Percentiles rank a stretch among this genome's conserved stretches.
These are phyloP conservation scores for Tarsius wallacei DNA, from an alignment of 2,797 vertebrate genomes.

Conservation along the genomic window DNA sequence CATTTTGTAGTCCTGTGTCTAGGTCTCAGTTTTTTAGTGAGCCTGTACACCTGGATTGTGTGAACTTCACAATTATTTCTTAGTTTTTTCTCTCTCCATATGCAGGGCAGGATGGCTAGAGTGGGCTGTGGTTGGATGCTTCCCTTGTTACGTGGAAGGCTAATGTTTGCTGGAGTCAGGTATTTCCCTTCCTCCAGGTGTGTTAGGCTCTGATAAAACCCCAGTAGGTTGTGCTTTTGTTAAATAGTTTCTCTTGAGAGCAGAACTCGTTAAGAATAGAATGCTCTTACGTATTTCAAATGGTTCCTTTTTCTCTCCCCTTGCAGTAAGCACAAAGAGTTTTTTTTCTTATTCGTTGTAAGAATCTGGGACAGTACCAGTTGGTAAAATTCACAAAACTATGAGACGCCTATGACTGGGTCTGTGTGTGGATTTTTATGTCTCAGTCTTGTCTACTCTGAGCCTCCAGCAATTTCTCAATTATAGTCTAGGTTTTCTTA, in stretches of 20 bases:
- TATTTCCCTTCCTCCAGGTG: background rate
- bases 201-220: background rate
- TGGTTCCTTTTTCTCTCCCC: background rate
- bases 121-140: background rate
- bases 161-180: background rate
- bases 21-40: background rate
- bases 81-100: background rate
- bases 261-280: background rate
- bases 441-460: background rate
- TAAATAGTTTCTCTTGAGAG: background rate
- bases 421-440: background rate
- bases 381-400: background rate
- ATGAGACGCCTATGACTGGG: background rate
- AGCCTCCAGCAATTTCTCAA: background rate
- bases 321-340: no score
- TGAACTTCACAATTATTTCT: background rate
- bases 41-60: background rate
- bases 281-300: background rate
- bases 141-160: background rate
- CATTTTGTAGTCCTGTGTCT: background rate
- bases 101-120: background rate
- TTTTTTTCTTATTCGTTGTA: background rate
- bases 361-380: background rate
- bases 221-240: background rate
- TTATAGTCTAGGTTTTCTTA: background rate